phyloP scores from a whole-genome alignment of 2,113 vertebrate species.

The Sinocyclocheilus maitianheensis region DNA sequence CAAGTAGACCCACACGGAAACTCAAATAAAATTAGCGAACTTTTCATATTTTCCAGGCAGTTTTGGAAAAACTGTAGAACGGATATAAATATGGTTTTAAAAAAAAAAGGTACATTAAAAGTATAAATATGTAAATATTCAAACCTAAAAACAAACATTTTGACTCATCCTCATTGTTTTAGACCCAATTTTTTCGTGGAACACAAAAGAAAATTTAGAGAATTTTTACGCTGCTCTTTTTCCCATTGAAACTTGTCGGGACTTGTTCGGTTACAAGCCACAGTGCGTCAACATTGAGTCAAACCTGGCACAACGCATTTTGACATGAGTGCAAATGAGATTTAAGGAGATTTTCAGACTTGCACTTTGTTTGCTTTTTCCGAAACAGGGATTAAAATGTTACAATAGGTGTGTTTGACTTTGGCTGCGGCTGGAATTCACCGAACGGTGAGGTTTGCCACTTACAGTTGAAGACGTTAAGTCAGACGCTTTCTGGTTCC shows the following conservation, averaged over 20 bases:
- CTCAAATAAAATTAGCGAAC: no score
- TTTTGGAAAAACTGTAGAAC: not conserved
- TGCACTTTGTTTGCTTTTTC: not conserved
- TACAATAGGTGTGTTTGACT: no score
- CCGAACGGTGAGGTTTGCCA: no score
- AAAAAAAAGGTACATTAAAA: not conserved
- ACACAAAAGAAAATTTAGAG: not conserved
- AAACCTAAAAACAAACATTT: not conserved
- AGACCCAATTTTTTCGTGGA: not conserved
- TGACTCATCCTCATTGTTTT: not conserved
- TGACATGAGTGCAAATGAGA: no score
- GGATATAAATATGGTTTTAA: not conserved
- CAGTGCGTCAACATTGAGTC: no score
- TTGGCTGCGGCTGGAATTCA: no score
- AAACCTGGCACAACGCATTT: no score
- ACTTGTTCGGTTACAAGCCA: no score
- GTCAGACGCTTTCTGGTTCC: no score
- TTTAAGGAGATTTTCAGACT: not conserved
- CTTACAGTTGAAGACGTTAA: no score
- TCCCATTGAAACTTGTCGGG: not conserved
- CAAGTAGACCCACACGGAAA: not conserved
- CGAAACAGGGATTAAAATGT: not conserved
- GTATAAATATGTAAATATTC: no score
- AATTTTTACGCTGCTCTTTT: not conserved
- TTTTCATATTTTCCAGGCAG: not conserved